Percentiles rank a stretch among this genome's conserved stretches.
phyloP scores from a whole-genome alignment of 2,888 invertebrate genomes.

The Aspidapion aeneum region DNA sequence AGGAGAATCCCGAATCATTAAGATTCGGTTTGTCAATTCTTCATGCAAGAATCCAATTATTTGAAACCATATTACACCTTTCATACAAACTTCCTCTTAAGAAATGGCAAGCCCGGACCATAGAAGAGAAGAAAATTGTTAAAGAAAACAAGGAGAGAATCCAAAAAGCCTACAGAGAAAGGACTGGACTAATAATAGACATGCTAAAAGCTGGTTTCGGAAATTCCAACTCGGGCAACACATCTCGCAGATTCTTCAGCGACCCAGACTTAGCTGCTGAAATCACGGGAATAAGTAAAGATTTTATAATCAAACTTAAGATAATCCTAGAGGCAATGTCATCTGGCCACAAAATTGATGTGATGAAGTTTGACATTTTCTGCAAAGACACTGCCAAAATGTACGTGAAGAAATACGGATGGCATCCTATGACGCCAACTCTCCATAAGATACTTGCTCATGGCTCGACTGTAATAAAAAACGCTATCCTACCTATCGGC shows the following conservation, averaged over 20 bases:
- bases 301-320: neutral
- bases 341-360: neutral
- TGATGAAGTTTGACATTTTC: neutral
- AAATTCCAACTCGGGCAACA: too few species aligned
- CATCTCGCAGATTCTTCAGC: too few species aligned
- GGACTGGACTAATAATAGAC: too few species aligned
- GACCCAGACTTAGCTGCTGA: too few species aligned
- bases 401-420: too few species aligned
- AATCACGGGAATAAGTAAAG: neutral
- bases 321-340: neutral
- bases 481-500: too few species aligned
- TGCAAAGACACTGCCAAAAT: too few species aligned
- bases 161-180: neutral
- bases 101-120: neutral
- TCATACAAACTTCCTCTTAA: neutral
- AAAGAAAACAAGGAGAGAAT: too few species aligned
- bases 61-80: slow-evolving; percentile 5
- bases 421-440: too few species aligned
- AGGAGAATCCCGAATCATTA: neutral
- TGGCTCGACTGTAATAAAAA: too few species aligned
- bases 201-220: too few species aligned
- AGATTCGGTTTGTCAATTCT: slow-evolving; percentile 2
- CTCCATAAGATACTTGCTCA: too few species aligned
- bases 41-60: slow-evolving; percentile 9
- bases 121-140: slow-evolving; percentile 23